Percentiles rank a stretch among this genome's conserved stretches.
phyloP scores from a whole-genome alignment of 2,113 vertebrate genomes.

The Ardeotis arabs region DNA sequence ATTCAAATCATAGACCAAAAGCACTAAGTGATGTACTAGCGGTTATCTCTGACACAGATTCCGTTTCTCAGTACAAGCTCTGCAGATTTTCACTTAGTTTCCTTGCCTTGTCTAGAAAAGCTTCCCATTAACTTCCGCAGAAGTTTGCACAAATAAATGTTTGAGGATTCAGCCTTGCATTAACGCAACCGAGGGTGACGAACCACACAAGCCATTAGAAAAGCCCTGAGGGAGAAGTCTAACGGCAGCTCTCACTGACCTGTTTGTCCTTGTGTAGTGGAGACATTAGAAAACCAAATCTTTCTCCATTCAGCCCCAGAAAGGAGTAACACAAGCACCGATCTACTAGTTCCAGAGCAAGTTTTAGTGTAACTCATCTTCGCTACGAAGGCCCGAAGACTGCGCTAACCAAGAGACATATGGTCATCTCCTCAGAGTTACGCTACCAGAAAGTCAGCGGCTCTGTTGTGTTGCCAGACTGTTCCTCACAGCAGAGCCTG shows the following conservation, averaged over 20 bases:
- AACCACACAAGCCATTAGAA: neutral
- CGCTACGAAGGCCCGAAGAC: neutral
- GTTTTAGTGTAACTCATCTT: neutral
- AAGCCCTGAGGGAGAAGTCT: neutral
- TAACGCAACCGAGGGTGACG: neutral
- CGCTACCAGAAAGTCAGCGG: neutral
- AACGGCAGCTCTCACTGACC: neutral
- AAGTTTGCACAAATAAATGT: neutral
- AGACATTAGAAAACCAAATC: neutral
- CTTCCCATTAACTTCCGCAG: neutral
- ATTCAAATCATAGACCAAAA: neutral
- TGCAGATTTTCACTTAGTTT: neutral
- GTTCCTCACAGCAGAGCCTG: neutral
- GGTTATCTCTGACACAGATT: no score
- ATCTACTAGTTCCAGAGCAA: neutral
- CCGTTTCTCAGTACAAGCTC: neutral
- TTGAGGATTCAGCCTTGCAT: neutral
- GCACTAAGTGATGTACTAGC: neutral
- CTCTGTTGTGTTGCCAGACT: neutral
- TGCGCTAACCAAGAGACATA: neutral
- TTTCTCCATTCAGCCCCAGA: neutral
- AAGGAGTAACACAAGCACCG: neutral
- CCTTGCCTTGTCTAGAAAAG: neutral
- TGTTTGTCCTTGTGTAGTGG: neutral
- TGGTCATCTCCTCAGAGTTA: neutral